A percentile compares a stretch with the other conserved stretches of the same genome.
Evolutionary conservation across 2,113 vertebrate genomes (phyloP).

Genomic region (Pipa parva): DNA sequence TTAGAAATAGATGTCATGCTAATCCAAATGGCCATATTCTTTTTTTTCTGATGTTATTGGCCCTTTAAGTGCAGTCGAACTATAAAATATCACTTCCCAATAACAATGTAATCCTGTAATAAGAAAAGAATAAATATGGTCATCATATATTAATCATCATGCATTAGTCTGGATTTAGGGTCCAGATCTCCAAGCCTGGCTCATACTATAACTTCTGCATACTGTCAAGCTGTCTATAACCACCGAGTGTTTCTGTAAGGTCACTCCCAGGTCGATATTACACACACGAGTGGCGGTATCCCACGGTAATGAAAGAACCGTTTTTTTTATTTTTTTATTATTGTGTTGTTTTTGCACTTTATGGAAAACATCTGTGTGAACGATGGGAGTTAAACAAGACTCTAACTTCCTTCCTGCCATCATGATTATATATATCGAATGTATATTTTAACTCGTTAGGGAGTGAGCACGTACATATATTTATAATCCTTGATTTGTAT

Average conservation of each 20-base stretch:
- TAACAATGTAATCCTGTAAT: too few relatives aligned
- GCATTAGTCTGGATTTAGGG: too few relatives aligned
- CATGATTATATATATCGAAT: neutral
- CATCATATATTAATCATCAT: too few relatives aligned
- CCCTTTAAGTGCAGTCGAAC: too few relatives aligned
- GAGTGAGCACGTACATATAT: too few relatives aligned
- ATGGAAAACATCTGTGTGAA: constrained; percentile 22
- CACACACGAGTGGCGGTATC: neutral
- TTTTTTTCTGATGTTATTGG: too few relatives aligned
- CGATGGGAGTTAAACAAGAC: neutral
- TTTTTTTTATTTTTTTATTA: constrained; percentile 6
- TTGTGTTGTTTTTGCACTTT: constrained; percentile 5
- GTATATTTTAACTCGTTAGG: neutral
- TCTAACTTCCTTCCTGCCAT: neutral
- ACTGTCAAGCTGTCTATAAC: neutral
- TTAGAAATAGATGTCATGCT: too few relatives aligned
- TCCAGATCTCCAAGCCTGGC: neutral
- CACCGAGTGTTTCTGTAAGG: neutral
- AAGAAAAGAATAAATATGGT: too few relatives aligned
- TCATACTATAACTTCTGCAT: neutral
- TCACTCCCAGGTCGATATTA: neutral
- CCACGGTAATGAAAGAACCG: constrained; percentile 14
- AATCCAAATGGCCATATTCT: too few relatives aligned
- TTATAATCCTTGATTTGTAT: too few relatives aligned
- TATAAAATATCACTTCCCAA: too few relatives aligned